These are phyloP conservation scores for Taxidea taxus DNA, from an alignment of 2,113 vertebrate species.

Conservation along the genomic window DNA sequence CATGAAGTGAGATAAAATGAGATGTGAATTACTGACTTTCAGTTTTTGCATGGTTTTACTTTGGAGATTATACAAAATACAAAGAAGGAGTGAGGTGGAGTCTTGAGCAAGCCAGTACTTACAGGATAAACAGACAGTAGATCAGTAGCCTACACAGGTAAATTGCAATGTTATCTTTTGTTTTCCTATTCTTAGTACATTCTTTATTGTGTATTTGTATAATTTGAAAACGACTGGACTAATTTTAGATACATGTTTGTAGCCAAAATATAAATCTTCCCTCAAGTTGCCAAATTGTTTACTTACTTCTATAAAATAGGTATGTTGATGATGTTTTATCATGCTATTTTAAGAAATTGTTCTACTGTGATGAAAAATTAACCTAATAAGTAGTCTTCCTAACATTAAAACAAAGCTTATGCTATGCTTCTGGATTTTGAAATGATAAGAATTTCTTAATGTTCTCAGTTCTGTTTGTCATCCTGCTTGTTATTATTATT, in stretches of 20 bases:
- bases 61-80: background rate
- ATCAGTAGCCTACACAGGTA: no score
- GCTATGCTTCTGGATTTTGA: background rate
- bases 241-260: background rate
- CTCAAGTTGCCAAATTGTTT: background rate
- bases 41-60: background rate
- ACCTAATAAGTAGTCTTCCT: background rate
- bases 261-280: background rate
- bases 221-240: background rate
- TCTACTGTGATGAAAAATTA: background rate
- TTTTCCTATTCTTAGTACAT: background rate
- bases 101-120: background rate
- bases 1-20: background rate
- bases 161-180: background rate
- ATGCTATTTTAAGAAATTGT: background rate
- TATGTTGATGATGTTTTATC: background rate
- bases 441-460: background rate
- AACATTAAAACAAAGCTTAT: background rate
- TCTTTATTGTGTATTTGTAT: background rate
- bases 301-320: background rate
- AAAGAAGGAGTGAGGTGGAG: background rate
- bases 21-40: background rate
- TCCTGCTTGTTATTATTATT: background rate
- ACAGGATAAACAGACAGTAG: accelerated
- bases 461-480: background rate